Conservation (phyloP, 2,888 invertebrate species). For the Macrophya alboannulata region DNA sequence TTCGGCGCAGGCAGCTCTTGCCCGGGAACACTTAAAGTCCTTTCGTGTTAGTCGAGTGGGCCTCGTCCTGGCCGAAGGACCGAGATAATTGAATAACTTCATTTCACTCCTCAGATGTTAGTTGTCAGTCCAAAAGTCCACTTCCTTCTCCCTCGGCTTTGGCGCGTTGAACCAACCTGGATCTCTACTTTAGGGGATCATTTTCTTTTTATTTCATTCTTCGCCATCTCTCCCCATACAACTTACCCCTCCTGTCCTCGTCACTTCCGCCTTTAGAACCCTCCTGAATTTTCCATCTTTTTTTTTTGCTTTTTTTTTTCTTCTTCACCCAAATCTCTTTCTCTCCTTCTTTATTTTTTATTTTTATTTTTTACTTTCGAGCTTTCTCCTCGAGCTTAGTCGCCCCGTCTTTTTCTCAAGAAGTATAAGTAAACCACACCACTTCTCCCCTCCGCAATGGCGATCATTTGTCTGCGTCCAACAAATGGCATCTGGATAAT, state of each 20-base stretch:
- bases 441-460: slow-evolving; percentile 64
- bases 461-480: slow-evolving; percentile 73
- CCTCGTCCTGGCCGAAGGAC: slow-evolving; percentile 36
- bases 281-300: slow-evolving; percentile 60
- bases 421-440: slow-evolving; percentile 39
- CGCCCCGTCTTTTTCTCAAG: not conserved
- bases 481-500: slow-evolving; percentile 71
- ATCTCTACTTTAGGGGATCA: slow-evolving; percentile 36
- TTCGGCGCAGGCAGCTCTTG: not conserved
- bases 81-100: slow-evolving; percentile 53
- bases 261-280: slow-evolving; percentile 62
- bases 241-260: slow-evolving; percentile 57
- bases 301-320: slow-evolving; percentile 15
- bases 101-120: slow-evolving; percentile 50
- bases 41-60: slow-evolving; percentile 30
- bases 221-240: slow-evolving; percentile 25
- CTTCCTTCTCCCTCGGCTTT: not conserved
- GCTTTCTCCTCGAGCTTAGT: slow-evolving; percentile 19
- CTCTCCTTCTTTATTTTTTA: slow-evolving; percentile 40
- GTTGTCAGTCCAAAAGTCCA: slow-evolving; percentile 44
- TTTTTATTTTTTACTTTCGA: not conserved
- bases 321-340: not conserved
- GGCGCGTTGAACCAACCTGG: slow-evolving; percentile 8
- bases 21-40: slow-evolving; percentile 48
- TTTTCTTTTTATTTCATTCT: slow-evolving; percentile 43